Conservation (phyloP, 2,888 invertebrate species). For the Noctua pronuba region DNA sequence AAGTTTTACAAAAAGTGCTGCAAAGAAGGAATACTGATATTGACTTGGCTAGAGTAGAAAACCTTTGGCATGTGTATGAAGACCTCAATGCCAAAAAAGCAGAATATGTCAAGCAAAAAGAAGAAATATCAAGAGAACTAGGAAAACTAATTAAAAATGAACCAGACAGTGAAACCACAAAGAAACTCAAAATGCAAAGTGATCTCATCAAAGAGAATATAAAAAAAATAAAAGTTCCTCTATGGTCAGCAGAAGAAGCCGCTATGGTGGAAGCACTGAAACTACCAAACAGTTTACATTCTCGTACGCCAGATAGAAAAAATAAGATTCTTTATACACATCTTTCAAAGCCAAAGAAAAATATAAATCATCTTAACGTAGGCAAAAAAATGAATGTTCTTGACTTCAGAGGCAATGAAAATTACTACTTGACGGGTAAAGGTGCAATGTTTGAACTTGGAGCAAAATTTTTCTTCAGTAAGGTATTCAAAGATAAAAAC, state of each 20-base stretch:
- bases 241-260: constrained; percentile 94
- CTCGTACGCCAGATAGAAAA: constrained; percentile 89
- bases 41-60: constrained; percentile 89
- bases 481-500: constrained; percentile 82
- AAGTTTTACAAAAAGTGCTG: constrained; percentile 89
- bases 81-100: constrained; percentile 87
- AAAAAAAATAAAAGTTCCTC: constrained; percentile 90
- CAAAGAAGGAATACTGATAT: constrained; percentile 88
- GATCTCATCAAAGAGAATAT: constrained; percentile 91
- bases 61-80: constrained; percentile 91
- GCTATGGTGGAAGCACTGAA: constrained; percentile 91
- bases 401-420: constrained; percentile 90
- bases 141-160: constrained; percentile 81
- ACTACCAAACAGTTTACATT: constrained; percentile 93
- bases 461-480: constrained; percentile 88
- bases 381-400: constrained; percentile 89
- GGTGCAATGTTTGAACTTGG: constrained; percentile 93
- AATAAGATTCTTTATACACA: constrained; percentile 77
- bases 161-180: constrained; percentile 81
- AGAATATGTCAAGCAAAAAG: constrained; percentile 88
- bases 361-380: constrained; percentile 89
- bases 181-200: constrained; percentile 90
- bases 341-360: constrained; percentile 74
- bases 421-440: constrained; percentile 92
- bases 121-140: constrained; percentile 87